Percentiles rank a stretch among this genome's conserved stretches.
These are phyloP conservation scores for Paralichthys olivaceus DNA, from an alignment of 2,113 vertebrate species.

Conservation along the genomic window DNA sequence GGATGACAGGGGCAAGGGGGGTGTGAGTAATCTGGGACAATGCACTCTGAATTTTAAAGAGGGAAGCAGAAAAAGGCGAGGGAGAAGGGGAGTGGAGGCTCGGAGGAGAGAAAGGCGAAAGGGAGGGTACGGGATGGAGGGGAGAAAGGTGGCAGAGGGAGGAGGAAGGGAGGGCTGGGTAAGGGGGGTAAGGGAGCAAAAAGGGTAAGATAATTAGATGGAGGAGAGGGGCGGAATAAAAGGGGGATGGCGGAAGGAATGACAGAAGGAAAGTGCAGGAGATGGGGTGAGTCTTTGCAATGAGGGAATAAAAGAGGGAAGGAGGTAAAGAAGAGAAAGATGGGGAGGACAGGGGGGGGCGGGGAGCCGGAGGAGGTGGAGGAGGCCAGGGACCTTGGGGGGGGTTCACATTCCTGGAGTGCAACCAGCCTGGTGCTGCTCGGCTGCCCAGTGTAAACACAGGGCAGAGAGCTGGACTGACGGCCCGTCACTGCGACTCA, in stretches of 20 bases:
- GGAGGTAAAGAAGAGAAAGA: slow-evolving; percentile 29
- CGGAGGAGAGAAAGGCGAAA: slow-evolving; percentile 27
- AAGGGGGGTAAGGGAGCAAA: slow-evolving; percentile 9
- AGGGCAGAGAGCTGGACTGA: slow-evolving; percentile 56
- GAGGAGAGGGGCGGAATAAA: slow-evolving; percentile 1
- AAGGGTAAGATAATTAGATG: slow-evolving; percentile 32
- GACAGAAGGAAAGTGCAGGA: slow-evolving; percentile 10
- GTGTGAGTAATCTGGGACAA: slow-evolving; percentile 46
- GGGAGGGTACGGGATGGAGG: background rate
- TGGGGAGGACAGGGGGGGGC: slow-evolving; percentile 14
- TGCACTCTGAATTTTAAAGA: slow-evolving; percentile 62
- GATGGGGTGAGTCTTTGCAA: slow-evolving; percentile 6
- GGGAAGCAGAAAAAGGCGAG: slow-evolving; percentile 28
- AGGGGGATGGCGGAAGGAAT: slow-evolving; percentile 12
- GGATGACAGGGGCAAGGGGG: slow-evolving; percentile 47
- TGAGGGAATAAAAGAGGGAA: slow-evolving; percentile 29
- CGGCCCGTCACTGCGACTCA: slow-evolving; percentile 61
- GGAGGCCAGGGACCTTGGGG: slow-evolving; percentile 39
- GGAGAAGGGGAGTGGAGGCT: slow-evolving; percentile 26
- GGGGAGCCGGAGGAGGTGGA: background rate
- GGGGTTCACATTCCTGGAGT: slow-evolving; percentile 76
- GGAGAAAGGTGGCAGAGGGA: slow-evolving; percentile 27
- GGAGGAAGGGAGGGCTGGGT: background rate
- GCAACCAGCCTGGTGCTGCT: slow-evolving; percentile 69
- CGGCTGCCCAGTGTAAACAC: slow-evolving; percentile 76